Evolutionary conservation across 2,888 invertebrate genomes (phyloP).

Genomic region (Leptinotarsa peninsularis): DNA sequence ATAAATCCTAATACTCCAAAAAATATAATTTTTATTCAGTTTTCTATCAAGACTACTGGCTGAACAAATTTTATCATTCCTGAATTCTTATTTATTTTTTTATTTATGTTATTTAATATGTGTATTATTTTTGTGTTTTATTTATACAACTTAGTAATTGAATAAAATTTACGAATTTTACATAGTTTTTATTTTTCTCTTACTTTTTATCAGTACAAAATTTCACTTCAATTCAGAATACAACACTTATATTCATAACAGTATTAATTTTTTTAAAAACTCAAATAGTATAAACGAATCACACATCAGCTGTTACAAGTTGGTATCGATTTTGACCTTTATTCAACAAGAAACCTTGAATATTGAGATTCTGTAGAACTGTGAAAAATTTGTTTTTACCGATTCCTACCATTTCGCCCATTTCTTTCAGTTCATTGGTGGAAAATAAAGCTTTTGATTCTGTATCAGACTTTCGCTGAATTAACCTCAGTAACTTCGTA

Average conservation of each 20-base stretch:
- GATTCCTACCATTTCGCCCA: constrained; percentile 77
- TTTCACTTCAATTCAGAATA: not conserved
- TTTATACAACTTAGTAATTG: constrained; percentile 36
- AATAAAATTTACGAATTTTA: constrained; percentile 18
- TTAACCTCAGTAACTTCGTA: constrained; percentile 77
- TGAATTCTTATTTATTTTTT: constrained; percentile 30
- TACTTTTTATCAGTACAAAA: not conserved
- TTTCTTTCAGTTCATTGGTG: constrained; percentile 79
- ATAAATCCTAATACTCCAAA: constrained; percentile 1
- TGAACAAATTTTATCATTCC: constrained; percentile 33
- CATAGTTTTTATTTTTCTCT: not conserved
- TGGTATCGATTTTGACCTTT: constrained; percentile 71
- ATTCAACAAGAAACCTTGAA: constrained; percentile 86
- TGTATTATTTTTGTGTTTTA: constrained; percentile 32
- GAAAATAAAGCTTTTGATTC: constrained; percentile 80
- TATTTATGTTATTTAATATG: constrained; percentile 31
- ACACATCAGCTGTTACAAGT: constrained; percentile 47
- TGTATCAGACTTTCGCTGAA: constrained; percentile 76
- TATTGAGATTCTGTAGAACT: constrained; percentile 83
- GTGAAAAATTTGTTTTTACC: constrained; percentile 74
- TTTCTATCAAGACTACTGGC: constrained; percentile 18
- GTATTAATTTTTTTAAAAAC: no score
- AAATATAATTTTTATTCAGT: constrained; percentile 14
- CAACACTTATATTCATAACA: no score
- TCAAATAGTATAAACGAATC: not conserved